Evolutionary conservation across 2,797 vertebrate genomes (phyloP).

Genomic region (Takifugu ocellatus): DNA sequence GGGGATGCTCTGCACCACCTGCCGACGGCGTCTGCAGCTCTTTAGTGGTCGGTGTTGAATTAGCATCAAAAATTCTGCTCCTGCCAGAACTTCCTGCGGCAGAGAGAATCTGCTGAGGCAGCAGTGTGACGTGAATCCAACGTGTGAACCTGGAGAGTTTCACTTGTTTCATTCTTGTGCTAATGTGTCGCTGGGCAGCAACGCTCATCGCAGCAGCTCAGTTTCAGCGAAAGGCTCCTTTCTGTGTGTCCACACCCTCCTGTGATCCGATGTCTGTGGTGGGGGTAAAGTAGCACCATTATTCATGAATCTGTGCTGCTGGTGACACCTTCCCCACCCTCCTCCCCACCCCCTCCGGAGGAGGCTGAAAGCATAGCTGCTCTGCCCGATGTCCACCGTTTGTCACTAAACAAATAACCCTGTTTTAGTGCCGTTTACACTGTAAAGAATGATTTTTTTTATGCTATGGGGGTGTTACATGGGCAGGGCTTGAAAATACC

Average conservation of each 20-base stretch:
- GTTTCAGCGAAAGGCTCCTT: slow-evolving; percentile 5
- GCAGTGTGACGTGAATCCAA: too few species aligned
- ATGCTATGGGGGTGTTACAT: background rate
- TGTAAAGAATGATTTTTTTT: slow-evolving; percentile 8
- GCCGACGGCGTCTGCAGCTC: background rate
- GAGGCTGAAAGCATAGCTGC: slow-evolving; percentile 9
- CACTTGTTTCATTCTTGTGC: too few species aligned
- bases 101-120: too few species aligned
- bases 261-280: background rate
- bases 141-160: too few species aligned
- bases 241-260: background rate
- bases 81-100: too few species aligned
- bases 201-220: background rate
- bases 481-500: background rate
- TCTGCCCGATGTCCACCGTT: slow-evolving; percentile 6
- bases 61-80: too few species aligned
- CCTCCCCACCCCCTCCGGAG: background rate
- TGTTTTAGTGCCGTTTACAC: slow-evolving; percentile 20
- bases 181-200: too few species aligned
- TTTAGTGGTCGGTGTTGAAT: too few species aligned
- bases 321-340: too few species aligned
- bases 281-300: slow-evolving; percentile 1
- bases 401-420: slow-evolving; percentile 28
- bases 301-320: background rate
- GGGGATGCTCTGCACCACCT: slow-evolving; percentile 19